Evolutionary conservation across 2,797 vertebrate genomes (phyloP).

Genomic region (Ciconia nigra): DNA sequence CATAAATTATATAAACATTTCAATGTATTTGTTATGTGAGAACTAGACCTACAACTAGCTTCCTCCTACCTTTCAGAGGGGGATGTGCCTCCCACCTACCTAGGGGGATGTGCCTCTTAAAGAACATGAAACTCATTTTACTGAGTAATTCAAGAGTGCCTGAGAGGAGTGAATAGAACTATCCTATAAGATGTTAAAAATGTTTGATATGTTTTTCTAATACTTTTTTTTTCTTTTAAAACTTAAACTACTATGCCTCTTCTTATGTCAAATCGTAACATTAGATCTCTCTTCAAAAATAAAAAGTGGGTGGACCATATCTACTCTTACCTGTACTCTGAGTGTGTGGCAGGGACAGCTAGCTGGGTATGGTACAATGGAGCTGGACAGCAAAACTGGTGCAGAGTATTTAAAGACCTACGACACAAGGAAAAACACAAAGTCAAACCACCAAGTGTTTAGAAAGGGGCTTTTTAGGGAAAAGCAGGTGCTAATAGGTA

Average conservation of each 20-base stretch:
- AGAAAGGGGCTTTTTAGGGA: slow-evolving; percentile 43
- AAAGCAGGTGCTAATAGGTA: background rate
- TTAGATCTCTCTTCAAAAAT: background rate
- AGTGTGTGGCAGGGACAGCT: slow-evolving; percentile 77
- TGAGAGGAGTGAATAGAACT: background rate
- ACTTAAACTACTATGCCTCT: background rate
- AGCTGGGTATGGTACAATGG: slow-evolving; percentile 77
- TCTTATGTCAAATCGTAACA: background rate
- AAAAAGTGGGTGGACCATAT: slow-evolving; percentile 44
- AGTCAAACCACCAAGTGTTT: slow-evolving; percentile 70
- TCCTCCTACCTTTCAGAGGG: background rate
- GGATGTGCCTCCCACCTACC: background rate
- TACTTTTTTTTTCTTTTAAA: background rate
- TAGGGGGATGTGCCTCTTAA: background rate
- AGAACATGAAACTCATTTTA: background rate
- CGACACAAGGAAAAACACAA: slow-evolving; percentile 78
- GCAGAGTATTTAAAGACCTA: slow-evolving; percentile 78
- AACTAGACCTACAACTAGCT: background rate
- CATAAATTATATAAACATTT: background rate
- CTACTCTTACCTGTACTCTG: slow-evolving; percentile 81
- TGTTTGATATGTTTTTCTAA: background rate
- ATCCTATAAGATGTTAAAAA: background rate
- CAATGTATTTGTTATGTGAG: background rate
- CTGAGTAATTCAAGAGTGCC: background rate
- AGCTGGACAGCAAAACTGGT: slow-evolving; percentile 77